Evolutionary conservation across 1,140 invertebrate species (phyloP).

Genomic region (Epicauta chinensis): DNA sequence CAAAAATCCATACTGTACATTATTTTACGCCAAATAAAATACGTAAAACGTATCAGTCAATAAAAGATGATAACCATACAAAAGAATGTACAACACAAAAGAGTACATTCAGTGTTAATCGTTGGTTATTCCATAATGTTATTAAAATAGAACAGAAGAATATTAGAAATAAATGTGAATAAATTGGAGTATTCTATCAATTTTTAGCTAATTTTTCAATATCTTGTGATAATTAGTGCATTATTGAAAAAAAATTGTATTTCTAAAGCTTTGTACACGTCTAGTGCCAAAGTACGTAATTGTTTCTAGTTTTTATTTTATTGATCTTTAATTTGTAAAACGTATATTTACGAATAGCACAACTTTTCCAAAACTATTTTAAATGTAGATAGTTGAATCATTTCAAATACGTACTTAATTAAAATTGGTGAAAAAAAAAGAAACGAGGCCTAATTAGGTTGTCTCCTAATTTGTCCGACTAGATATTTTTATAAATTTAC

Average conservation of each 20-base stretch:
- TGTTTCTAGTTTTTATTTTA: neutral
- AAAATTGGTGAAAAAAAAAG: no score
- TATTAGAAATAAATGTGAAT: slow-evolving; percentile 16
- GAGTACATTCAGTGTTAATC: slow-evolving; percentile 16
- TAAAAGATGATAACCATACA: slow-evolving; percentile 12
- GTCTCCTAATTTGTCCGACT: no score
- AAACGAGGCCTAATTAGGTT: no score
- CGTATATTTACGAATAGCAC: no score
- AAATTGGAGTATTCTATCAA: neutral
- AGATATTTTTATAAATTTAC: no score
- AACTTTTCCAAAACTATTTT: no score
- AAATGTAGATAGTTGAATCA: no score
- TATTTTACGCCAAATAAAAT: slow-evolving; percentile 17
- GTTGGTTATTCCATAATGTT: slow-evolving; percentile 20
- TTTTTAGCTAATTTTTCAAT: neutral
- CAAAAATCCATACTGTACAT: slow-evolving; percentile 19
- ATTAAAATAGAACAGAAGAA: slow-evolving; percentile 17
- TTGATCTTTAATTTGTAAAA: no score
- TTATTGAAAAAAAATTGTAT: slow-evolving; percentile 7
- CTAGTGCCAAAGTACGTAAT: slow-evolving; percentile 11
- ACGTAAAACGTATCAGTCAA: slow-evolving; percentile 11
- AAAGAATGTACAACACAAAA: slow-evolving; percentile 15
- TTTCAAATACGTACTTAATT: no score
- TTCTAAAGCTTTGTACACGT: slow-evolving; percentile 14
- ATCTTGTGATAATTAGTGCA: slow-evolving; percentile 16